Conservation (phyloP, 2,113 vertebrate species). For the Bubo bubo region DNA sequence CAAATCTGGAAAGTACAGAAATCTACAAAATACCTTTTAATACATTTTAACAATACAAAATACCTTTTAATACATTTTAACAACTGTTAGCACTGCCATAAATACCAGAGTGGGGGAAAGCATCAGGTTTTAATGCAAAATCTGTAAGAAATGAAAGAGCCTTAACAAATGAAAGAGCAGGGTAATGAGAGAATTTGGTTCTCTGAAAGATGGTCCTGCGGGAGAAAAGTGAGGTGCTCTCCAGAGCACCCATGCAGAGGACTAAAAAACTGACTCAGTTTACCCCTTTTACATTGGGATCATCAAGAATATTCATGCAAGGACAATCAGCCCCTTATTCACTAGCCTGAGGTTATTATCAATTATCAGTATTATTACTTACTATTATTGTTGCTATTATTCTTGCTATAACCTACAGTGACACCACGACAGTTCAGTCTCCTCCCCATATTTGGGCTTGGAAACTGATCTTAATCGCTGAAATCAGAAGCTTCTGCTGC, state of each 20-base stretch:
- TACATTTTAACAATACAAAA: not conserved
- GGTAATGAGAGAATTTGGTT: not conserved
- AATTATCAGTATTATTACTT: not conserved
- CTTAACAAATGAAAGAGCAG: not conserved
- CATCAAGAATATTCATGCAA: not conserved
- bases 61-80: not conserved
- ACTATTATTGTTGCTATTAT: not conserved
- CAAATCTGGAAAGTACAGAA: not conserved
- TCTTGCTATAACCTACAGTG: not conserved
- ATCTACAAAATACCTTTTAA: not conserved
- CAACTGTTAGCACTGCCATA: not conserved
- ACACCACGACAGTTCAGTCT: not conserved
- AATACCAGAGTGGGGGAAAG: not conserved
- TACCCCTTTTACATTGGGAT: not conserved
- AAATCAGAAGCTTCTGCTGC: not conserved
- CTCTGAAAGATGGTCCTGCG: not conserved
- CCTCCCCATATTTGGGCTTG: not conserved
- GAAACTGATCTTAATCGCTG: not conserved
- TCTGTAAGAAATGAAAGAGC: not conserved
- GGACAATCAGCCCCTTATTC: not conserved
- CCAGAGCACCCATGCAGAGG: not conserved
- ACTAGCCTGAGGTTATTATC: not conserved
- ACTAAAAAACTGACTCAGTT: not conserved
- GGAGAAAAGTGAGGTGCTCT: not conserved
- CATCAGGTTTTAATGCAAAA: not conserved